These are phyloP conservation scores for Hyla sarda DNA, from an alignment of 2,113 vertebrate species.

Conservation along the genomic window DNA sequence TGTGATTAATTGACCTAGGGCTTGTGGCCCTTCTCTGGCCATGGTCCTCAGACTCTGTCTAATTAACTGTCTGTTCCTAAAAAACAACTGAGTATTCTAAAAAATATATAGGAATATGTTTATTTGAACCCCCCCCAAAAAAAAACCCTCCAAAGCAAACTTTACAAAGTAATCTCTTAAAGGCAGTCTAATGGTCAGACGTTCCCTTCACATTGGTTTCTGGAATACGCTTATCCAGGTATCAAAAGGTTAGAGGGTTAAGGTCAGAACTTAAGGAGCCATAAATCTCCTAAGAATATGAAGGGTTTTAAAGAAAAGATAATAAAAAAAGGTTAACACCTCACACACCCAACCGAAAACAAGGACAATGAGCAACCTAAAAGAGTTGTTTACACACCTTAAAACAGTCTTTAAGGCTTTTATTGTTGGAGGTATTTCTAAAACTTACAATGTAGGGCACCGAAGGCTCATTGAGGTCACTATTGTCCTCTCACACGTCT, in stretches of 20 bases:
- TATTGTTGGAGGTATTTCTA: slow-evolving; percentile 35
- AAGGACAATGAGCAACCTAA: slow-evolving; percentile 51
- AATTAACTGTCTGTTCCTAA: too few relatives aligned
- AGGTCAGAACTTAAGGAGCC: slow-evolving; percentile 53
- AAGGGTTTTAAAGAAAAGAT: slow-evolving; percentile 52
- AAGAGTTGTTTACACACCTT: slow-evolving; percentile 57
- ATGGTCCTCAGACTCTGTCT: too few relatives aligned
- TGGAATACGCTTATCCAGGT: slow-evolving; percentile 48
- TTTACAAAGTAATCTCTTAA: not conserved
- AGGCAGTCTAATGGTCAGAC: not conserved
- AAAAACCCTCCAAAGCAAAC: too few relatives aligned
- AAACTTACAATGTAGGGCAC: slow-evolving; percentile 14
- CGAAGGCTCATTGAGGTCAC: not conserved
- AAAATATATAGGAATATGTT: too few relatives aligned
- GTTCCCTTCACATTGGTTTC: not conserved
- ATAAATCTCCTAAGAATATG: slow-evolving; percentile 56
- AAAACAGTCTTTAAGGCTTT: slow-evolving; percentile 38
- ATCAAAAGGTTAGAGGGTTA: slow-evolving; percentile 58
- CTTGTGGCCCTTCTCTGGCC: too few relatives aligned
- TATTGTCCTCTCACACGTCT: not conserved
- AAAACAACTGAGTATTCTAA: too few relatives aligned
- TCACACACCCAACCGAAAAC: slow-evolving; percentile 33
- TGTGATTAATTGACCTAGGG: too few relatives aligned
- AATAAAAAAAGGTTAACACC: slow-evolving; percentile 55
- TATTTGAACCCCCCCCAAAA: too few relatives aligned